These are phyloP conservation scores for Amblyjoppa fuscipennis DNA, from an alignment of 2,888 invertebrate genomes.

Conservation along the genomic window DNA sequence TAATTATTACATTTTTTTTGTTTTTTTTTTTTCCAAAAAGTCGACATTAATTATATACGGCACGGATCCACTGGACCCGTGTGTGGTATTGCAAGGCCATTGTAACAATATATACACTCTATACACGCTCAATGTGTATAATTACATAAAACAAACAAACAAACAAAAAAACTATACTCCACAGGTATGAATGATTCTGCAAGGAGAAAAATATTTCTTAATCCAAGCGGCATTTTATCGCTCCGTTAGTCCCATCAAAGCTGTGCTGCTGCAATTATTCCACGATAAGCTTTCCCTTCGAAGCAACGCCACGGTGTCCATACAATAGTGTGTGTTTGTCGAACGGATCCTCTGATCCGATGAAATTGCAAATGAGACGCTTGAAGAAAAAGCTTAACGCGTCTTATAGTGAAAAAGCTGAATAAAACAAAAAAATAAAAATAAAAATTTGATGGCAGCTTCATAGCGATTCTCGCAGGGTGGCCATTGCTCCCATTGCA, in stretches of 20 bases:
- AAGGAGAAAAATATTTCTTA: constrained; percentile 26
- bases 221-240: constrained; percentile 51
- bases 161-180: constrained; percentile 40
- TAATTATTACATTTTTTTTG: not conserved
- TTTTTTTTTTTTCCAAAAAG: no score
- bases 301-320: not conserved
- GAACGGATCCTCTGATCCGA: not conserved
- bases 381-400: constrained; percentile 51
- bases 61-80: not conserved
- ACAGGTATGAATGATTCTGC: constrained; percentile 32
- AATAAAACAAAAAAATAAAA: constrained; percentile 63
- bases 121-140: constrained; percentile 2
- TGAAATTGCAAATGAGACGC: not conserved
- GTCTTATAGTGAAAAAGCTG: constrained; percentile 15
- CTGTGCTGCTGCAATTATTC: constrained; percentile 40
- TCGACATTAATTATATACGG: not conserved
- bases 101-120: constrained; percentile 19
- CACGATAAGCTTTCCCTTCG: constrained; percentile 46
- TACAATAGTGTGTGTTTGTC: not conserved
- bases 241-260: constrained; percentile 49
- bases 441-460: constrained; percentile 70
- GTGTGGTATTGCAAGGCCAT: not conserved
- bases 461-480: constrained; percentile 72
- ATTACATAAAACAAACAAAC: constrained; percentile 12
- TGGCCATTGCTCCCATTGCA: constrained; percentile 72